A percentile compares a stretch with the other conserved stretches of the same genome.
Conservation (phyloP, 2,113 vertebrate species). For the Zeus faber region DNA sequence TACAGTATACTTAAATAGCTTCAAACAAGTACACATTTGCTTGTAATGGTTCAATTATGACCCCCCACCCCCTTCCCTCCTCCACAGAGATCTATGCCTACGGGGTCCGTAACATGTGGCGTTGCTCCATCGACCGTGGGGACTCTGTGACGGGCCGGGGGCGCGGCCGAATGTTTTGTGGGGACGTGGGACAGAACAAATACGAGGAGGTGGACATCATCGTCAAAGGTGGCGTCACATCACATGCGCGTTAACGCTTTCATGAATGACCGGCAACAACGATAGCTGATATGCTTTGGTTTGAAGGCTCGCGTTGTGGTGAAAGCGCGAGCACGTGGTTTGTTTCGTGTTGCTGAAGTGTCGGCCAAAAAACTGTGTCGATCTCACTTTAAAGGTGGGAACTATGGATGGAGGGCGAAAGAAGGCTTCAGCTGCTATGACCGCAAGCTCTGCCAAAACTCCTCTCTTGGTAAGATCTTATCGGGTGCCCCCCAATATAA, state of each 20-base stretch:
- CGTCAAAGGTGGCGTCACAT: constrained; percentile 53
- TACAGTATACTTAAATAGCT: not conserved
- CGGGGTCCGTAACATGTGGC: constrained; percentile 84
- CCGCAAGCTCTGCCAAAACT: constrained; percentile 77
- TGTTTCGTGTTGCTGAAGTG: no score
- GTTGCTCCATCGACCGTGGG: constrained; percentile 80
- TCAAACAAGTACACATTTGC: no score
- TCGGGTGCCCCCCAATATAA: no score
- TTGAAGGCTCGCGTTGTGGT: no score
- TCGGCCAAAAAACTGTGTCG: no score
- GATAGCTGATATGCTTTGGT: no score
- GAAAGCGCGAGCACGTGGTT: no score
- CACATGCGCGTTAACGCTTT: not conserved
- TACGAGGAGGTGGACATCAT: constrained; percentile 81
- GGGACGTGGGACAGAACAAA: constrained; percentile 83
- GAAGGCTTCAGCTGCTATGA: constrained; percentile 83
- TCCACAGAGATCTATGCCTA: constrained; percentile 76
- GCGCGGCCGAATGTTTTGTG: constrained; percentile 76
- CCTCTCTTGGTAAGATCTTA: constrained; percentile 77
- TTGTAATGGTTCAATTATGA: not conserved
- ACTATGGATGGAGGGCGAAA: constrained; percentile 83
- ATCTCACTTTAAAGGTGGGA: constrained; percentile 71
- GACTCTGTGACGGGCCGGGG: constrained; percentile 63
- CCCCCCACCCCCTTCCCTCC: not conserved
- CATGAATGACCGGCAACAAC: no score